Evolutionary conservation across 2,113 vertebrate genomes (phyloP).

Genomic region (Percina caprodes): DNA sequence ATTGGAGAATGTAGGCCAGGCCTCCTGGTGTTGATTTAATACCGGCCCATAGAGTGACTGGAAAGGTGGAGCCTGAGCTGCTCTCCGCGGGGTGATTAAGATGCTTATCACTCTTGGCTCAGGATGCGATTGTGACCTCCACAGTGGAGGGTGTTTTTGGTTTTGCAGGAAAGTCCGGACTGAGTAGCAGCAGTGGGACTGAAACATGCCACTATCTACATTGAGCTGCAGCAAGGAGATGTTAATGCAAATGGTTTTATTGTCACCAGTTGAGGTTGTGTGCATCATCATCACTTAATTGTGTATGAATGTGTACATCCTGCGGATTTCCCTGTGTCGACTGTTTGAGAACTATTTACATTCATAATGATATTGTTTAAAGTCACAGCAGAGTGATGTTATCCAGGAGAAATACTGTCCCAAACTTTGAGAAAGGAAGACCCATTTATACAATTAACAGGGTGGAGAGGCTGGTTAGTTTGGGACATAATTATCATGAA

Average conservation of each 20-base stretch:
- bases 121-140: constrained; percentile 48
- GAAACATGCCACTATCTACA: constrained; percentile 26
- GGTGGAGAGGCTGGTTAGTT: constrained; percentile 4
- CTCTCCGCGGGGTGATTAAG: constrained; percentile 62
- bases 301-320: constrained; percentile 3
- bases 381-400: constrained; percentile 32
- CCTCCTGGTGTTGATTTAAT: constrained; percentile 49
- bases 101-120: constrained; percentile 56
- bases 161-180: constrained; percentile 49
- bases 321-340: not conserved
- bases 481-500: constrained; percentile 9
- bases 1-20: constrained; percentile 41
- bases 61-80: constrained; percentile 47
- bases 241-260: constrained; percentile 4
- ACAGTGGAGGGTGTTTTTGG: constrained; percentile 32
- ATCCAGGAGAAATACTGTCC: constrained; percentile 2
- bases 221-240: not conserved
- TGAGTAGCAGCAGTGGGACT: constrained; percentile 16
- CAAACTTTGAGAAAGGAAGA: constrained; percentile 16
- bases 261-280: constrained; percentile 16
- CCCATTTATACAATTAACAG: constrained; percentile 14
- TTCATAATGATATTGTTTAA: constrained; percentile 44
- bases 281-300: constrained; percentile 1
- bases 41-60: constrained; percentile 20
- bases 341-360: constrained; percentile 9